Percentiles rank a stretch among this genome's conserved stretches.
Conservation (phyloP, 2,888 invertebrate species). For the Sinelater perroti region DNA sequence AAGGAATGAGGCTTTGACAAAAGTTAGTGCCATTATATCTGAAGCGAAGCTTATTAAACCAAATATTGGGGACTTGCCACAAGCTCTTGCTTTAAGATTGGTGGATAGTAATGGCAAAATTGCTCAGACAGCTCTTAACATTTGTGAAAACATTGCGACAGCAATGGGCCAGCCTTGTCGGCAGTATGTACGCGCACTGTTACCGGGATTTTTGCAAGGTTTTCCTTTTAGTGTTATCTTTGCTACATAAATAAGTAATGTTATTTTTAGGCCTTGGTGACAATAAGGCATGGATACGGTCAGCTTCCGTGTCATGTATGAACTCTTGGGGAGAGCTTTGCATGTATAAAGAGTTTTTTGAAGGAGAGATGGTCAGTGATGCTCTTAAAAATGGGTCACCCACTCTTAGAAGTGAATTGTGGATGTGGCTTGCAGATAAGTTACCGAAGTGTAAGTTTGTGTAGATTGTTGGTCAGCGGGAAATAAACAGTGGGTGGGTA, state of each 20-base stretch:
- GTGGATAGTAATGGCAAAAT: slow-evolving; percentile 93
- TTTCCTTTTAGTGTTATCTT: neutral
- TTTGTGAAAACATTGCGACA: slow-evolving; percentile 82
- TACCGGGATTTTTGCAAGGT: slow-evolving; percentile 88
- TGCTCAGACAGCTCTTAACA: slow-evolving; percentile 81
- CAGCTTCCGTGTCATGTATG: slow-evolving; percentile 83
- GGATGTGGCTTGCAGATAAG: slow-evolving; percentile 86
- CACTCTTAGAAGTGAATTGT: slow-evolving; percentile 79
- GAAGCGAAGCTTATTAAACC: slow-evolving; percentile 85
- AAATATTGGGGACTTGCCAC: slow-evolving; percentile 84
- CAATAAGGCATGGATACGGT: slow-evolving; percentile 80
- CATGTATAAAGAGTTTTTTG: slow-evolving; percentile 82
- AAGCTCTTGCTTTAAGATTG: slow-evolving; percentile 78
- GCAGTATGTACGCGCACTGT: slow-evolving; percentile 79
- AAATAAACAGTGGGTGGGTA: too few relatives aligned
- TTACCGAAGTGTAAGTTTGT: slow-evolving; percentile 72
- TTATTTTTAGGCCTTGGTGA: slow-evolving; percentile 68
- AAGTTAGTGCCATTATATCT: slow-evolving; percentile 74
- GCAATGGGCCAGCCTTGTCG: slow-evolving; percentile 86
- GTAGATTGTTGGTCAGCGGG: too few relatives aligned
- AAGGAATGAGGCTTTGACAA: slow-evolving; percentile 78
- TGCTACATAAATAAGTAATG: neutral
- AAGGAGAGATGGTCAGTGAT: slow-evolving; percentile 89
- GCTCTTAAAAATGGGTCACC: slow-evolving; percentile 88
- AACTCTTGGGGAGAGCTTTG: slow-evolving; percentile 86